phyloP scores from a whole-genome alignment of 2,113 vertebrate species.

The Mungos mungo region DNA sequence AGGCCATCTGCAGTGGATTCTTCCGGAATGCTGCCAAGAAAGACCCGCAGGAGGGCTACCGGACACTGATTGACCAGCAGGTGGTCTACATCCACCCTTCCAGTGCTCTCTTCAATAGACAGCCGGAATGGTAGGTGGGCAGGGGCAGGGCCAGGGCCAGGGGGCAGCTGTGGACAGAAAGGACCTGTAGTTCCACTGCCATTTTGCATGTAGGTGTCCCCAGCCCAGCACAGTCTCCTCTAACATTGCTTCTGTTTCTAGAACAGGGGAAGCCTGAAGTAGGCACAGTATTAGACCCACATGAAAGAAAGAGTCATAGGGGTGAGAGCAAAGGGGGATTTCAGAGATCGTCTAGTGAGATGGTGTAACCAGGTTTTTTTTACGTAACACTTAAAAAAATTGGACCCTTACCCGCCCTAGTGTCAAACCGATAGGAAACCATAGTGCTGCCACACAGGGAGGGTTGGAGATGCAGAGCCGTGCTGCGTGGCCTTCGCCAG shows the following conservation, averaged over 20 bases:
- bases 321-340: neutral
- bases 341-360: neutral
- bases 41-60: slow-evolving; percentile 97
- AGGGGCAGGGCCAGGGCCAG: fast-evolving
- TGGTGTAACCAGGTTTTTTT: neutral
- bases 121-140: slow-evolving; percentile 93
- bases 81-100: slow-evolving; percentile 99
- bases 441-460: fast-evolving
- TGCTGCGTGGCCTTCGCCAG: neutral
- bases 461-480: neutral
- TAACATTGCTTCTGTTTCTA: neutral
- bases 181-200: neutral
- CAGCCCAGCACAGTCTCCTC: neutral
- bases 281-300: neutral
- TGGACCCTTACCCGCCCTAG: neutral
- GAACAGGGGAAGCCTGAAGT: neutral
- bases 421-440: neutral
- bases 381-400: neutral
- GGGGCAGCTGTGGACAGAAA: neutral
- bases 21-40: slow-evolving; percentile 98
- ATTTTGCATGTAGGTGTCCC: neutral
- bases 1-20: slow-evolving; percentile 98
- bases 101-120: slow-evolving; percentile 97
- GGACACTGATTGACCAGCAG: slow-evolving; percentile 97
- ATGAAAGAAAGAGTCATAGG: neutral